Base-by-base conservation (phyloP, 2,113 vertebrate genomes). In the Diphyllodes magnificus region DNA sequence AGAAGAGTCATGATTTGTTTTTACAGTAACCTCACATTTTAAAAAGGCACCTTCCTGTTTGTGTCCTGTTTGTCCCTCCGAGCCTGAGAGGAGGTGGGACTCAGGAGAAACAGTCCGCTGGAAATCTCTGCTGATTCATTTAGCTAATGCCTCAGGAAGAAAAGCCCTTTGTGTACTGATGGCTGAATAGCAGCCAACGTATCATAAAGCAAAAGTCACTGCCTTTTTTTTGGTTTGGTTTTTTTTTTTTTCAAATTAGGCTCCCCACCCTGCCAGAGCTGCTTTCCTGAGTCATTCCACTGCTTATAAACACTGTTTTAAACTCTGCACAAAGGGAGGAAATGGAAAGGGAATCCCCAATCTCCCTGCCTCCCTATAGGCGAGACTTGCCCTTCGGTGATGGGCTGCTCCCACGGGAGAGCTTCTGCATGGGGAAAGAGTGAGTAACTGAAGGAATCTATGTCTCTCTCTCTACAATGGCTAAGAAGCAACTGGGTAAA, bases 31-130 rank as follows among this genome's bases (percentile, higher is more conserved):
- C 49, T 88, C 59, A 42, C 44, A 35, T 71, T 91, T 51, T 53
- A 68, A 60, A 90, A 89, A 92, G 83, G 66, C 53, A 54, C 60
- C 50, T 97, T 95, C 88, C 93, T 96, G 91, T 93, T 91, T 95
- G 85, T 47, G 85, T 28, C 2, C 18, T 22, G 64, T 39, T 69
- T 70, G 50, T 17, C 65, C 42, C 39, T 78, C 37, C 69, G 40
- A 49, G 57, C 33, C 51, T 6, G 15, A 1, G 14, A 47, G 53
- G 35, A 82, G 84, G 53, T 50, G 47, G 15, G 33, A 18, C 61
- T 30, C 40, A 0, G 9, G 35, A 77, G 76, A 39, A 91, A 47
- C n/a, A 5, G 37, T 42, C 25, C 6, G 4, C 71, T 77, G 56
- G 71, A 69, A 90, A 56, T 69, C 83, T 60, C 51, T 65, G 91